These are phyloP conservation scores for Drosophila ananassae DNA, from an alignment of 1,140 invertebrate genomes.

Conservation along the genomic window DNA sequence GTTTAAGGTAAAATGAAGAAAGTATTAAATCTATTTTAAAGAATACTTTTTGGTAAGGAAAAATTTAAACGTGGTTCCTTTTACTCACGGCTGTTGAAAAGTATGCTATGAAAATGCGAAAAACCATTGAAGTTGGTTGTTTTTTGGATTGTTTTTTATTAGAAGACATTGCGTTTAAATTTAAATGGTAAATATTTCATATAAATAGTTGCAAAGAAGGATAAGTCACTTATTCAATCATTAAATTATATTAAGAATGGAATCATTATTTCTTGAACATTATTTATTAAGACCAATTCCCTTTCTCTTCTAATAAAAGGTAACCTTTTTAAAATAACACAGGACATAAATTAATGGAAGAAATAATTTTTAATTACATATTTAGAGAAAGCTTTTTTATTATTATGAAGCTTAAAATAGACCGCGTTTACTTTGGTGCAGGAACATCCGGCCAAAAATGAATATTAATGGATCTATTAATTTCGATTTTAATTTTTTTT, in stretches of 20 bases:
- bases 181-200: no score
- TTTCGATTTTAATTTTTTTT: background rate
- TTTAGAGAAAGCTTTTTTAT: background rate
- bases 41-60: slow-evolving; percentile 19
- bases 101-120: background rate
- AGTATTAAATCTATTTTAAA: background rate
- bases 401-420: background rate
- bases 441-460: background rate
- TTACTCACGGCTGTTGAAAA: background rate
- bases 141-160: no score
- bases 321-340: no score
- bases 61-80: background rate
- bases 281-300: no score
- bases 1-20: background rate
- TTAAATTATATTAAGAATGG: no score
- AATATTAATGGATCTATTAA: background rate
- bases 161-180: no score
- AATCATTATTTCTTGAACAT: no score
- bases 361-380: background rate
- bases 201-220: no score
- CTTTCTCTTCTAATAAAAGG: no score
- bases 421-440: background rate
- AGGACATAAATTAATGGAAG: no score
- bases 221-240: no score
- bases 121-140: background rate